Evolutionary conservation across 1,140 invertebrate species (phyloP).

Genomic region (Dermatophagoides farinae): DNA sequence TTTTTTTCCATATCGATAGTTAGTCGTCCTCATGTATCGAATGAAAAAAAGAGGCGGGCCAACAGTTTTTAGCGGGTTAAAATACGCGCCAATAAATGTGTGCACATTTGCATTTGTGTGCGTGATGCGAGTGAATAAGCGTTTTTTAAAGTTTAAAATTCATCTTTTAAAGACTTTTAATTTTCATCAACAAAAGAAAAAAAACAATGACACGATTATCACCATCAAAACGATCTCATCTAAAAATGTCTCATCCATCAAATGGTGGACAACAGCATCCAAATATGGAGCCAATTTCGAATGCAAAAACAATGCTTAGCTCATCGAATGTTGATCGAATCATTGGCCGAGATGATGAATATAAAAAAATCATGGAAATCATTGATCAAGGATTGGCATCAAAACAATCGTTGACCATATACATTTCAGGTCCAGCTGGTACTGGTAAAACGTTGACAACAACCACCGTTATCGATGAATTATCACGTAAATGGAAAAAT

Average conservation of each 20-base stretch:
- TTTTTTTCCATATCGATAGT: no score
- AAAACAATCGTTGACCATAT: slow-evolving; percentile 53
- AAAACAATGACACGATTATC: neutral
- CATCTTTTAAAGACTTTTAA: no score
- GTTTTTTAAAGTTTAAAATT: no score
- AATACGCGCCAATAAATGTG: no score
- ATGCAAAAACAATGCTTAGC: neutral
- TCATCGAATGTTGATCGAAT: slow-evolving; percentile 24
- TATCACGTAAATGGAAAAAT: slow-evolving; percentile 7
- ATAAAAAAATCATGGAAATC: slow-evolving; percentile 43
- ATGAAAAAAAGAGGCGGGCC: no score
- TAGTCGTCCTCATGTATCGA: no score
- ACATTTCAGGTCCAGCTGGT: slow-evolving; percentile 83
- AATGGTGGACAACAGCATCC: neutral
- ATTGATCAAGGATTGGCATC: slow-evolving; percentile 41
- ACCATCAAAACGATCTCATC: no score
- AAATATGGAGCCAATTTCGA: neutral
- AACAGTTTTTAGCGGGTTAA: no score
- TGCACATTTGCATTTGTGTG: no score
- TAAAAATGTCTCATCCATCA: no score
- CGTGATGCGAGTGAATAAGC: no score
- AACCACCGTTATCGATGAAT: slow-evolving; percentile 41
- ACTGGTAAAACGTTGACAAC: slow-evolving; percentile 86
- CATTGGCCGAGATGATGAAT: slow-evolving; percentile 54
- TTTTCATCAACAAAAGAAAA: neutral